Evolutionary conservation across 2,113 vertebrate genomes (phyloP).

Genomic region (Parus major): DNA sequence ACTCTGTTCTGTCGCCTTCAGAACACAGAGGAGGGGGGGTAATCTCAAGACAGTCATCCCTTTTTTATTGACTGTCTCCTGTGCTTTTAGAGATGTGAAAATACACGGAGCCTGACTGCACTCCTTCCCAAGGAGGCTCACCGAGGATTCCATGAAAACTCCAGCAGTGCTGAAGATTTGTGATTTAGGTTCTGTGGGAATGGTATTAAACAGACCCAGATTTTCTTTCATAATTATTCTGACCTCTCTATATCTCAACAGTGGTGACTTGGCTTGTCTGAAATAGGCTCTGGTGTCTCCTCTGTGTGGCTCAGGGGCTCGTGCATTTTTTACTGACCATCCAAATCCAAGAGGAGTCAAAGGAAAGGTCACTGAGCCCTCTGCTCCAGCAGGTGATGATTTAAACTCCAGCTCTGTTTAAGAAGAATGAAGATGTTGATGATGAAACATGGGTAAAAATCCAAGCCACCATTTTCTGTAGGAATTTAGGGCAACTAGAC

Average conservation of each 20-base stretch:
- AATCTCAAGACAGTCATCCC: constrained; percentile 73
- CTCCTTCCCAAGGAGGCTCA: constrained; percentile 26
- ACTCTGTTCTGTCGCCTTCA: constrained; percentile 67
- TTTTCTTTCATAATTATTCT: neutral
- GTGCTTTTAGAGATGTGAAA: constrained; percentile 63
- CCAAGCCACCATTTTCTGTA: neutral
- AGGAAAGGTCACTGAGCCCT: neutral
- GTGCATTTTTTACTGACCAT: neutral
- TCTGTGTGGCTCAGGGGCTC: neutral
- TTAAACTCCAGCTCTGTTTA: neutral
- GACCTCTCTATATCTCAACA: neutral
- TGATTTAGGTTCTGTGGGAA: neutral
- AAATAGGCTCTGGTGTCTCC: neutral
- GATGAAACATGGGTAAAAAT: neutral
- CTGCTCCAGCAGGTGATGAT: neutral
- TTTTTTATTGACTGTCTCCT: constrained; percentile 66
- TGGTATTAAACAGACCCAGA: neutral
- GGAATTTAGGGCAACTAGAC: neutral
- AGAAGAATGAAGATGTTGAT: neutral
- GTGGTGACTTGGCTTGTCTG: neutral
- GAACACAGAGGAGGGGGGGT: constrained; percentile 31
- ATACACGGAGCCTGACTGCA: constrained; percentile 28
- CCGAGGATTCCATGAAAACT: neutral
- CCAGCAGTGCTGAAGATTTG: neutral
- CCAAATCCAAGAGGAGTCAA: neutral